Conservation (phyloP, 1,140 invertebrate genomes). For the Sinonovacula constricta region DNA sequence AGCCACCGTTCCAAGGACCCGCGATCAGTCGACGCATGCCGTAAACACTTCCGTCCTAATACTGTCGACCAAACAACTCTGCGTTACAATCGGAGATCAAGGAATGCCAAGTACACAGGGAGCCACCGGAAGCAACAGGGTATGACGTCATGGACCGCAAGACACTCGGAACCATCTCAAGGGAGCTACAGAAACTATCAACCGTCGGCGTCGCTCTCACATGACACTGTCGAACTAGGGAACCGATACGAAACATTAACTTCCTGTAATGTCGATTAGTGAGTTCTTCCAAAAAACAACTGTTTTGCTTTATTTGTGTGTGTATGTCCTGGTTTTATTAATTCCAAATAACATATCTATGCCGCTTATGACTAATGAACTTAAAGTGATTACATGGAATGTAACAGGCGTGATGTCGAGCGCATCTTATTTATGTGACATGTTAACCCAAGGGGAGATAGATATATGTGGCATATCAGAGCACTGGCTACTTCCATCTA, state of each 20-base stretch:
- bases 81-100: no score
- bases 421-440: conserved; percentile 15
- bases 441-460: neutral
- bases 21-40: neutral
- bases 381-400: conserved; percentile 30
- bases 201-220: no score
- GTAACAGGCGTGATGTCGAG: conserved; percentile 26
- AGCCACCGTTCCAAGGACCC: neutral
- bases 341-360: neutral
- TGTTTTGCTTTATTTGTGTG: neutral
- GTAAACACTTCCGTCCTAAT: neutral
- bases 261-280: no score
- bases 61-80: no score
- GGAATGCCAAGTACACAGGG: no score
- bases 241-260: no score
- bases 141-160: no score
- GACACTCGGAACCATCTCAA: no score
- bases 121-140: no score
- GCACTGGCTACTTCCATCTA: conserved; percentile 16
- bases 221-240: no score
- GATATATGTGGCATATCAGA: conserved; percentile 35
- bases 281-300: neutral
- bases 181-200: no score
- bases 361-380: neutral
- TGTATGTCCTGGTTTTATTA: neutral